Evolutionary conservation across 2,113 vertebrate genomes (phyloP).

Genomic region (Hippocampus zosterae): DNA sequence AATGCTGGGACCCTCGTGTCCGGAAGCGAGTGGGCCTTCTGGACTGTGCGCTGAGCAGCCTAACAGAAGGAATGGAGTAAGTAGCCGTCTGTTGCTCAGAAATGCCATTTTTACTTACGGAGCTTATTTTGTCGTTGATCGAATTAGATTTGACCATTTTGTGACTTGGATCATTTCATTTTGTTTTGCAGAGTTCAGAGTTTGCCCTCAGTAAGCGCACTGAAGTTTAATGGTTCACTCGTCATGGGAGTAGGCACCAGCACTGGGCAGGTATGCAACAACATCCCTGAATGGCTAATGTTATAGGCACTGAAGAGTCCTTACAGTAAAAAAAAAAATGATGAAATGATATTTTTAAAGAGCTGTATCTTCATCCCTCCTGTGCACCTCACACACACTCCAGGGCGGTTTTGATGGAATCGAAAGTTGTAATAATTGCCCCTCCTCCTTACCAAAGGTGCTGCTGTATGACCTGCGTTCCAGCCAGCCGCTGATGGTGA

Average conservation of each 20-base stretch:
- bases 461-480: conserved; percentile 94
- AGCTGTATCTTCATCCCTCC: background rate
- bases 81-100: conserved; percentile 45
- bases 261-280: conserved; percentile 85
- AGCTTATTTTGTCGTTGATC: background rate
- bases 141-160: background rate
- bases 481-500: conserved; percentile 83
- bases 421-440: background rate
- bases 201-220: conserved; percentile 84
- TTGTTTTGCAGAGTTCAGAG: conserved; percentile 77
- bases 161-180: background rate
- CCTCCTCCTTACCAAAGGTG: conserved; percentile 67
- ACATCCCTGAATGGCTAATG: background rate
- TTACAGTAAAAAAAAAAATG: background rate
- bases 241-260: conserved; percentile 90
- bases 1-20: conserved; percentile 94
- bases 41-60: conserved; percentile 89
- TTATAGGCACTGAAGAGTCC: background rate
- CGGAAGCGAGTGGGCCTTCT: conserved; percentile 81
- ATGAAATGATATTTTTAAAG: background rate
- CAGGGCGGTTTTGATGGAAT: background rate
- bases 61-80: conserved; percentile 85
- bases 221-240: conserved; percentile 87
- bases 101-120: background rate
- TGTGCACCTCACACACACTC: background rate